A percentile compares a stretch with the other conserved stretches of the same genome.
Evolutionary conservation across 2,888 invertebrate genomes (phyloP).

Genomic region (Lochmaea capreae): DNA sequence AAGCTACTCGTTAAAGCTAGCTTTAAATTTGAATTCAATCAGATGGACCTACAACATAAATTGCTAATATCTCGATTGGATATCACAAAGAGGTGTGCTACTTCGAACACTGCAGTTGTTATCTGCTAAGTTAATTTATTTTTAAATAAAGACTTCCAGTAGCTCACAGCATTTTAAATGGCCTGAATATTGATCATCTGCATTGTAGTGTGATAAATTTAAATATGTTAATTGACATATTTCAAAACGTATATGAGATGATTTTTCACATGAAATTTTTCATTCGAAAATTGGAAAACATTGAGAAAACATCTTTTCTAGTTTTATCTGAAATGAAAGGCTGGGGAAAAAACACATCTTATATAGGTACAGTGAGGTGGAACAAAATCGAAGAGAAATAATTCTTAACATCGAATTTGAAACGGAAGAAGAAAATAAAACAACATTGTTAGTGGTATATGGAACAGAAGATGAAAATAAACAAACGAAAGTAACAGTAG

Average conservation of each 20-base stretch:
- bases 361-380: too few species aligned
- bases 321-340: too few species aligned
- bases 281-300: too few species aligned
- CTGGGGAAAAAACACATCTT: too few species aligned
- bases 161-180: constrained; percentile 4
- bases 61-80: constrained; percentile 29
- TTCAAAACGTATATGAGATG: neutral
- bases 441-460: too few species aligned
- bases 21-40: constrained; percentile 15
- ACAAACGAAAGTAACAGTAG: too few species aligned
- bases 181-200: neutral
- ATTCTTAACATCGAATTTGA: too few species aligned
- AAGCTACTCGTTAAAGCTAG: neutral
- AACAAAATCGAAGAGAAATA: too few species aligned
- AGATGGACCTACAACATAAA: constrained; percentile 28
- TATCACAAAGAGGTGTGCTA: constrained; percentile 30
- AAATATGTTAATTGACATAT: neutral
- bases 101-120: constrained; percentile 14
- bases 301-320: too few species aligned
- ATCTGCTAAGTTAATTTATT: constrained; percentile 4
- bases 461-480: too few species aligned
- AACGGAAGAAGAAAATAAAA: too few species aligned
- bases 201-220: neutral
- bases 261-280: too few species aligned
- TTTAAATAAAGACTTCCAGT: constrained; percentile 11